Percentiles rank a stretch among this genome's conserved stretches.
These are phyloP conservation scores for Hirudo medicinalis DNA, from an alignment of 1,140 invertebrate genomes.

Conservation along the genomic window DNA sequence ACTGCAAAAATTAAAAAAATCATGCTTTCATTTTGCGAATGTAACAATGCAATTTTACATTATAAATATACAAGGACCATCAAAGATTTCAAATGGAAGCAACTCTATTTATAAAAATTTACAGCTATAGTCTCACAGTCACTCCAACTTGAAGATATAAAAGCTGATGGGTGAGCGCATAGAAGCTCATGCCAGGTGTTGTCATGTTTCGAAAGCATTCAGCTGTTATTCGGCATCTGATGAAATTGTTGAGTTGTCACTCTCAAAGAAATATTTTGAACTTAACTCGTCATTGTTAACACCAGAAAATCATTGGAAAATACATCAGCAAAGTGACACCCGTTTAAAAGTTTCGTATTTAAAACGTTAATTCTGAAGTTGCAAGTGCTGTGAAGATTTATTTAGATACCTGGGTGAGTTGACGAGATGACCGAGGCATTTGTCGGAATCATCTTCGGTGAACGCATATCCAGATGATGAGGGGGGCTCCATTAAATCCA, in stretches of 20 bases:
- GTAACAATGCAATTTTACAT: too few species aligned
- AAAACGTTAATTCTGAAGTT: too few species aligned
- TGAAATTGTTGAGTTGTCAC: not conserved
- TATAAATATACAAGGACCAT: too few species aligned
- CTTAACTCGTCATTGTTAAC: not conserved
- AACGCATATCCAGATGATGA: not conserved
- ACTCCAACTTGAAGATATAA: not conserved
- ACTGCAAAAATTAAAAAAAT: too few species aligned
- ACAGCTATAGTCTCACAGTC: not conserved
- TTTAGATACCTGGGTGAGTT: not conserved
- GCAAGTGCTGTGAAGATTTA: too few species aligned
- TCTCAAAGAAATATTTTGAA: not conserved
- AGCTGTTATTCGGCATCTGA: not conserved
- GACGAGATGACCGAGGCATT: not conserved
- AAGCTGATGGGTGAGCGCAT: slow-evolving; percentile 1
- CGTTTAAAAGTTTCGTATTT: not conserved
- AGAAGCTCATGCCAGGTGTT: not conserved
- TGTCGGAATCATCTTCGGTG: not conserved
- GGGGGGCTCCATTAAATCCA: not conserved
- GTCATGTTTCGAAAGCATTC: not conserved
- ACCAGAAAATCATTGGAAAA: too few species aligned
- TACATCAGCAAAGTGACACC: too few species aligned
- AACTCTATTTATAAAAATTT: not conserved
- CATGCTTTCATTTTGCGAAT: too few species aligned
- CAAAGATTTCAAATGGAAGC: too few species aligned